Base-by-base conservation (phyloP, 1,140 invertebrate genomes). In the Helicoverpa zea region DNA sequence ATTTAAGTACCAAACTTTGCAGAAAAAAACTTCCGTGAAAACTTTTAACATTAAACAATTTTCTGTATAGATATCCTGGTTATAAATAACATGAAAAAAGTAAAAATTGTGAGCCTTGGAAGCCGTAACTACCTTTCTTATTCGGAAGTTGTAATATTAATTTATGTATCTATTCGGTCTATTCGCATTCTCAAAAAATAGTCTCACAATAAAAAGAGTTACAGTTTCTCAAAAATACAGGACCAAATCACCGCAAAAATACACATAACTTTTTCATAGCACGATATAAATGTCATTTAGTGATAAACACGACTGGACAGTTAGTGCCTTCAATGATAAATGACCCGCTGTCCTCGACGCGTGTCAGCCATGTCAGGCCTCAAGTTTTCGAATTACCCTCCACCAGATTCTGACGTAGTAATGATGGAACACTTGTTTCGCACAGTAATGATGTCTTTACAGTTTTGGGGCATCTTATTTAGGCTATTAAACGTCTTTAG, bases 341-440 rank as follows among this genome's bases (percentile, higher is more conserved):
- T 77, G 75, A 77, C 61, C n/a, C 29, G 47, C 13, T 64, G 74
- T 18, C 59, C 61, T 66, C 61, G 75, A 77, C 58, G 74, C 43
- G 13, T 66, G 59, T 77, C 75, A 29, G 23, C 10, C 75, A 29
- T 77, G 61, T 77, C 61, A 66, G 12, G 51, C 61, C 43, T 77
- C 47, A 77, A 77, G 59, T 77, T 73, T 77, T 77, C 51, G 29
- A 77, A 77, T 64, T 64, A 77, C n/a, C 56, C 52, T 29, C 49
- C 47, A 49, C 64, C 47, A 54, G 68, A 72, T 72, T 72, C 52
- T 72, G 68, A 72, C 68, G 14, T 49, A 9, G 5, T 72, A 52
- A 52, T 54, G 49, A 72, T 72, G 23, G 12, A 13, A 30, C 13
- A 72, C 10, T 51, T 68, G 43, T 18, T 64, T 5, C 23, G 16